Evolutionary conservation across 2,888 invertebrate genomes (phyloP), one percentile per base, ranked within the genome.

Genomic region (Sceliomorpha sp.): DNA sequence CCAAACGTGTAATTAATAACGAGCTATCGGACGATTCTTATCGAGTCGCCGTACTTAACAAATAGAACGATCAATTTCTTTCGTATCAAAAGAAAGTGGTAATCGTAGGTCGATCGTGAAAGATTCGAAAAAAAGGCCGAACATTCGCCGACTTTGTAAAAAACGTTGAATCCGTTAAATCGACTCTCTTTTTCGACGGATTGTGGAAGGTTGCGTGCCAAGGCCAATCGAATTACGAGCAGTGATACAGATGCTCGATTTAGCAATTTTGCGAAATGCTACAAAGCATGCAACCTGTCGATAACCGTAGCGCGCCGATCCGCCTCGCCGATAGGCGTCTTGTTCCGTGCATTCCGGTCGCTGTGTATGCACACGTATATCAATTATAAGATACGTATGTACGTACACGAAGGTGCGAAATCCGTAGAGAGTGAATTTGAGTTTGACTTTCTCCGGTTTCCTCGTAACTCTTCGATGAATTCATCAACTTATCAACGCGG

Each of bases 361-460:
- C 12, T 31, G 27, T 31, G 31, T 31, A 10, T 20, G 9, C 39
- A 48, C 9, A 10, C 29, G 44, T 31, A 36, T 45, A 0, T 27
- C 12, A 47, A 48, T 58, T 59, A 13, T 29, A 29, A 39, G 9
- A 10, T 48, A 51, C 55, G 48, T 17, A 12, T 14, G 20, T 44
- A 20, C 34, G 24, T 37, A 20, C 20, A 47, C 55, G 53, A 36
- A 67, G 53, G 58, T 59, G 48, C 55, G 37, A 60, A 59, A 53
- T 59, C 48, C 44, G 48, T 47, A 29, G 48, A 58, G 67, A 67
- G 53, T 37, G 42, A 67, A 67, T 60, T 67, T 67, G 42, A 59
- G 67, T 48, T 48, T 47, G 36, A 60, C 67, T 67, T 67, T 67
- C 67, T 67, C 59, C 59, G 10, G 60, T 55, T 67, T 67, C 64